Percentiles rank a stretch among this genome's conserved stretches.
phyloP scores from a whole-genome alignment of 2,888 invertebrate genomes.

The Eupithecia dodoneata region DNA sequence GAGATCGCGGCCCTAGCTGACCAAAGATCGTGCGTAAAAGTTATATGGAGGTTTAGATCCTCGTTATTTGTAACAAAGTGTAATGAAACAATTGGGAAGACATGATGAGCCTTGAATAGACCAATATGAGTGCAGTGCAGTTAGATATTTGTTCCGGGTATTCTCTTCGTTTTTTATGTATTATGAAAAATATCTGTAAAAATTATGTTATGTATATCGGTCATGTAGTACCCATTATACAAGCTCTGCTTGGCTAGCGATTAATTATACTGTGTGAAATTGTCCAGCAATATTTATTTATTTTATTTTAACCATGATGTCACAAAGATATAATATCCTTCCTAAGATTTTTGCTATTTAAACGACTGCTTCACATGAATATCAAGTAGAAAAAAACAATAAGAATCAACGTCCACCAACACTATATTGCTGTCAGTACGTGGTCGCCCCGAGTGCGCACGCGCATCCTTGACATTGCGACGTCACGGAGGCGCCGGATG shows the following conservation, averaged over 20 bases:
- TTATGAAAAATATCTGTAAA: too few relatives aligned
- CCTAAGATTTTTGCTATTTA: neutral
- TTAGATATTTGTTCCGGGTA: too few relatives aligned
- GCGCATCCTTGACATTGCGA: slow-evolving; percentile 51
- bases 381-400: neutral
- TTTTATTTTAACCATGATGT: too few relatives aligned
- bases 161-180: too few relatives aligned
- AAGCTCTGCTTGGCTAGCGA: too few relatives aligned
- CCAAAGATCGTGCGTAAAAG: neutral
- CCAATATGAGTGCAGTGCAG: too few relatives aligned
- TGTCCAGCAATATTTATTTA: too few relatives aligned
- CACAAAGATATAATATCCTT: too few relatives aligned
- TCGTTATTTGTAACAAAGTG: neutral
- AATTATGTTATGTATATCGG: too few relatives aligned
- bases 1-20: neutral
- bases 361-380: neutral
- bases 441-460: slow-evolving; percentile 23
- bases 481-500: slow-evolving; percentile 31
- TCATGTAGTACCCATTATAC: too few relatives aligned
- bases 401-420: neutral
- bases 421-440: slow-evolving; percentile 28
- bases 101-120: too few relatives aligned
- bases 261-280: too few relatives aligned
- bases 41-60: neutral
- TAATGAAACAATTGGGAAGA: neutral